Evolutionary conservation across 2,113 vertebrate genomes (phyloP).

Genomic region (Bufo bufo): DNA sequence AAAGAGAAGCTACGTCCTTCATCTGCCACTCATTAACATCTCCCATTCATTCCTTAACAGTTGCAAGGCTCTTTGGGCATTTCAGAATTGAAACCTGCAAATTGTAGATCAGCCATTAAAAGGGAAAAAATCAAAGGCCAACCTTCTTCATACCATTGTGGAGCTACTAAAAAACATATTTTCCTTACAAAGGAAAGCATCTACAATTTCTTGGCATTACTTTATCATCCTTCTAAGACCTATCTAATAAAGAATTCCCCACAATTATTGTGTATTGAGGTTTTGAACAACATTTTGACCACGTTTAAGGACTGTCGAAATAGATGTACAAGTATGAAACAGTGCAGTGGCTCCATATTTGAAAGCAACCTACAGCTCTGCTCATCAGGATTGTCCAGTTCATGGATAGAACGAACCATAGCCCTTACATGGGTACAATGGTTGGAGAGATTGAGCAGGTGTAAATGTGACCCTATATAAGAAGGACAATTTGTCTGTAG

Average conservation of each 20-base stretch:
- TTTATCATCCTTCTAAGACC: not conserved
- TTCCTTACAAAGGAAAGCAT: not conserved
- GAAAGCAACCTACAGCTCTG: no score
- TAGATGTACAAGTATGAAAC: no score
- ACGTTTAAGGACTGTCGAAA: no score
- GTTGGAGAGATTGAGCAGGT: no score
- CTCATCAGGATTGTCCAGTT: no score
- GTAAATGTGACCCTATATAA: no score
- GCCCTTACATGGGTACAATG: no score
- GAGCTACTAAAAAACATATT: not conserved
- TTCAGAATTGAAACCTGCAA: not conserved
- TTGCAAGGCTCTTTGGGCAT: not conserved
- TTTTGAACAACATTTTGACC: no score
- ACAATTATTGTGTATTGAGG: no score
- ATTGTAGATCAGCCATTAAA: not conserved
- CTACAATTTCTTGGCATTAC: not conserved
- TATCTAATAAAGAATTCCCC: not conserved
- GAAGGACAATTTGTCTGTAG: no score
- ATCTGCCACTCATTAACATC: constrained; percentile 7
- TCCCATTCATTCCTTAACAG: not conserved
- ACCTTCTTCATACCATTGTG: not conserved
- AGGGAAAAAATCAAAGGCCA: not conserved
- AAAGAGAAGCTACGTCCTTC: not conserved
- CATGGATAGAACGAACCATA: no score
- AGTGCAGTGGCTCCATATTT: no score